Evolutionary conservation across 2,888 invertebrate genomes (phyloP), one percentile per base, ranked within the genome.

Genomic region (Stomorhina lunata): DNA sequence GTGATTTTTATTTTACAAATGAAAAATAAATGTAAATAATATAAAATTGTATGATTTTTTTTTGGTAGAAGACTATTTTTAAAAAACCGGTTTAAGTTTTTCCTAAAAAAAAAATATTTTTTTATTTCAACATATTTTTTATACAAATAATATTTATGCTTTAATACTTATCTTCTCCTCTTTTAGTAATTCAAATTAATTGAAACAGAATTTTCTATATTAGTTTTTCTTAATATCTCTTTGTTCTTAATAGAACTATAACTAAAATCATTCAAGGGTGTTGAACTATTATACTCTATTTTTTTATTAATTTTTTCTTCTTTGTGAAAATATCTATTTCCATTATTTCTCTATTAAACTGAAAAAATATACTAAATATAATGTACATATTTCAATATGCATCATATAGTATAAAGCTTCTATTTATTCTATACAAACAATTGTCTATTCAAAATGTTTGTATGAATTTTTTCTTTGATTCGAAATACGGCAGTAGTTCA

Each of bases 331-430:
- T 48, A 59, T 48, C 50, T 71, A 9, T 69, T 45, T 61, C 72
- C 61, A 77, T 81, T 73, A 77, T 78, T 78, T 73, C 68, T 81
- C n/a, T 40, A 48, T 63, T 48, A 53, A 57, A 22, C 59, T 40
- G 45, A 15, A 34, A 48, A 71, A 66, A 34, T n/a, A n/a, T n/a
- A n/a, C n/a, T n/a, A n/a, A n/a, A n/a, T n/a, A n/a, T n/a, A n/a
- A n/a, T n/a, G n/a, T n/a, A n/a, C n/a, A n/a, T n/a, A n/a, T n/a
- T n/a, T n/a, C n/a, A n/a, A 45, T 3, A 48, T 2, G 45, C 27
- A 40, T 43, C 43, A 63, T 25, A 17, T 10, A 32, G 27, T 34
- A 37, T 17, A 59, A 59, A 61, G 48, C 71, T 55, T 29, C 3
- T 25, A 10, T 55, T 4, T 10, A 55, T n/a, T n/a, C n/a, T 27